Conservation (phyloP, 2,888 invertebrate genomes). For the Chrysopilus asiliformis region DNA sequence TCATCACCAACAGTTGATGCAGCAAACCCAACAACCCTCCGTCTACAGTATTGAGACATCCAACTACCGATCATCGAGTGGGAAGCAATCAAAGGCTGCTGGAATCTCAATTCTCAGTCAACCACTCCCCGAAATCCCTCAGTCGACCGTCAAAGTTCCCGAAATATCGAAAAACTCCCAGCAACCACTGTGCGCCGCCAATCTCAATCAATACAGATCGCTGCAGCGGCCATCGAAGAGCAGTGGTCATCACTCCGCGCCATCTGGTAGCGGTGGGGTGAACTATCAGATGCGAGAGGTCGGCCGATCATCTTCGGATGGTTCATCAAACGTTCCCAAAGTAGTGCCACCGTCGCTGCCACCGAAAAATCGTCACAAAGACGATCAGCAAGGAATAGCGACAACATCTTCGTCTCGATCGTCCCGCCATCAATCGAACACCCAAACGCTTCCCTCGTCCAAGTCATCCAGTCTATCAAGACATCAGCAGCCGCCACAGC, state of each 20-base stretch:
- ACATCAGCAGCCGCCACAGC: constrained; percentile 17
- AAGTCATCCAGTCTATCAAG: constrained; percentile 28
- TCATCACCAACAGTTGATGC: constrained; percentile 16
- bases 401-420: constrained; percentile 15
- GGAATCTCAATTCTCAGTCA: constrained; percentile 35
- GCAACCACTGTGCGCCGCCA: constrained; percentile 34
- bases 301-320: constrained; percentile 5
- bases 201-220: constrained; percentile 44
- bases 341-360: constrained; percentile 31
- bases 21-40: constrained; percentile 21
- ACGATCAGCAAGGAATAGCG: constrained; percentile 15
- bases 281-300: constrained; percentile 10
- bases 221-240: constrained; percentile 39
- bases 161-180: constrained; percentile 30
- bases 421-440: constrained; percentile 26
- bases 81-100: constrained; percentile 14
- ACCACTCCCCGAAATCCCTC: constrained; percentile 36
- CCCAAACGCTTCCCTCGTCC: constrained; percentile 30
- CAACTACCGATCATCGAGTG: constrained; percentile 18
- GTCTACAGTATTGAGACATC: constrained; percentile 35
- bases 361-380: constrained; percentile 35
- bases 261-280: constrained; percentile 10
- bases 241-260: constrained; percentile 5
- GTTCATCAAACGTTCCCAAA: constrained; percentile 12
- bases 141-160: constrained; percentile 14